Percentiles rank a stretch among this genome's conserved stretches.
Conservation (phyloP, 2,888 invertebrate genomes). For the Cephus spinipes region DNA sequence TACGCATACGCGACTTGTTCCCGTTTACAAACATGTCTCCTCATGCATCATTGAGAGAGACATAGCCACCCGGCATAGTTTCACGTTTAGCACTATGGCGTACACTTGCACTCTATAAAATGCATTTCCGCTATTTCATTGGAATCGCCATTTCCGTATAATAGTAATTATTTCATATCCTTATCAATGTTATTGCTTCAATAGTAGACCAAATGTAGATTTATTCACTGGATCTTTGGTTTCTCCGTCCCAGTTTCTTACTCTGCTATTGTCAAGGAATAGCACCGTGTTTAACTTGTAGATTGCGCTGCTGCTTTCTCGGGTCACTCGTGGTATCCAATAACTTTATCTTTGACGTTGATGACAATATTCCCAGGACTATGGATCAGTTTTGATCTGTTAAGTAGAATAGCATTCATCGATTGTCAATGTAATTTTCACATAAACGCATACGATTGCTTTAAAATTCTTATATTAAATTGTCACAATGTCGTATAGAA, state of each 20-base stretch:
- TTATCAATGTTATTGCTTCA: not conserved
- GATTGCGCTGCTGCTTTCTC: not conserved
- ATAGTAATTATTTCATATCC: not conserved
- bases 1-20: not conserved
- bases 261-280: not conserved
- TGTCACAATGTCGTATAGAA: not conserved
- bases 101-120: not conserved
- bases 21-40: not conserved
- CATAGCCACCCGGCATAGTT: not conserved
- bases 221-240: not conserved
- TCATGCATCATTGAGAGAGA: not conserved
- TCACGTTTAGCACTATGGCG: not conserved
- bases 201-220: not conserved
- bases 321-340: not conserved
- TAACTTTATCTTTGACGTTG: not conserved
- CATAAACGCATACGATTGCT: not conserved
- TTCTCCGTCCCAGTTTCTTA: not conserved
- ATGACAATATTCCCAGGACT: not conserved
- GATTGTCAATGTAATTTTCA: not conserved
- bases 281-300: not conserved
- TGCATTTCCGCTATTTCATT: not conserved
- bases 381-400: not conserved
- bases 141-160: not conserved
- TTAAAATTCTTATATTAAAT: not conserved
- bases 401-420: not conserved